phyloP scores from a whole-genome alignment of 2,888 invertebrate species.

The Germaria angustata region DNA sequence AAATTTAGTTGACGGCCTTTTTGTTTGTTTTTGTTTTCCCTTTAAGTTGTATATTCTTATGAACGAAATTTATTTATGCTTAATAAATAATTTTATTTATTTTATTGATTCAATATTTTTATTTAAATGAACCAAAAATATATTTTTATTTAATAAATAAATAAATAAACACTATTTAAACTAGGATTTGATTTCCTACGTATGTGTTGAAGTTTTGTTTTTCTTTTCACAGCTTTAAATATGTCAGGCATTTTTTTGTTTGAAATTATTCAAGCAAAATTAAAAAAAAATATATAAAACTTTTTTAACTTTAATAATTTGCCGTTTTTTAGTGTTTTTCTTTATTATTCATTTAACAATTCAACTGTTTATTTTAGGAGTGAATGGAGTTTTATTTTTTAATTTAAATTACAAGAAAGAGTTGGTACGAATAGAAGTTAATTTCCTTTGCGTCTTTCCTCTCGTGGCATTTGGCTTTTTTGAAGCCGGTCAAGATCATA shows the following conservation, averaged over 20 bases:
- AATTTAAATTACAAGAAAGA: not conserved
- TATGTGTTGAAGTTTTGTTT: too few relatives aligned
- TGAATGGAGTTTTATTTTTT: slow-evolving; percentile 6
- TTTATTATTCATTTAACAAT: slow-evolving; percentile 20
- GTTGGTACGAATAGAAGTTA: not conserved
- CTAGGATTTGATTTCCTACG: too few relatives aligned
- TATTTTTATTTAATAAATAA: too few relatives aligned
- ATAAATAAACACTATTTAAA: too few relatives aligned
- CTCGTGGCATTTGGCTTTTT: slow-evolving; percentile 58
- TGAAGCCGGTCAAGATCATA: slow-evolving; percentile 61
- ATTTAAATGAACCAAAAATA: too few relatives aligned
- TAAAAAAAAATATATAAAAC: too few relatives aligned
- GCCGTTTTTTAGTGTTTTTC: not conserved
- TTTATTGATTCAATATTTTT: too few relatives aligned
- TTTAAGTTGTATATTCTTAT: too few relatives aligned
- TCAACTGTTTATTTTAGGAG: slow-evolving; percentile 19
- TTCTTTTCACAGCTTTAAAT: not conserved
- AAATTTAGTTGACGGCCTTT: too few relatives aligned
- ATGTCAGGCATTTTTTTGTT: not conserved
- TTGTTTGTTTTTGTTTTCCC: too few relatives aligned
- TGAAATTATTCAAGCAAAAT: slow-evolving; percentile 20
- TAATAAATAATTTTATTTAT: too few relatives aligned
- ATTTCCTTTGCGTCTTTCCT: slow-evolving; percentile 54
- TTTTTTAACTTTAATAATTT: not conserved
- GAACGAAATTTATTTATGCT: too few relatives aligned